Conservation (phyloP, 23 tunicate genomes). For the Phallusia fumigata region DNA sequence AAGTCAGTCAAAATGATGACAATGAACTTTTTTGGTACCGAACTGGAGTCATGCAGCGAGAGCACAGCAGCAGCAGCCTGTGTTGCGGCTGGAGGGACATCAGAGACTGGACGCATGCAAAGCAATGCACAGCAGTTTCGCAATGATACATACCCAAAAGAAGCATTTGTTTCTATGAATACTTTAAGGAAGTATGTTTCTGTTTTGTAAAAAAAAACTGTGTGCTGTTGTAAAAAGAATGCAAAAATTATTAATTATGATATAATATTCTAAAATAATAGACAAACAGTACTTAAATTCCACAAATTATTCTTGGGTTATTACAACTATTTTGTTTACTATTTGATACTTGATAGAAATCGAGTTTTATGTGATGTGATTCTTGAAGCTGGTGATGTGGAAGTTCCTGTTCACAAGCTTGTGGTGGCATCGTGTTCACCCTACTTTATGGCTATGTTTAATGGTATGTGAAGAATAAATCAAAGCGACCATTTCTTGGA, state of each 20-base stretch:
- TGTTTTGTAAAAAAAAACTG: too few relatives aligned
- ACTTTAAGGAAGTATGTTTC: conserved; percentile 68
- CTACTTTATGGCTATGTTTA: conserved; percentile 97
- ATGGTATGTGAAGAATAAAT: conserved; percentile 19
- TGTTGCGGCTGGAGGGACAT: conserved; percentile 54
- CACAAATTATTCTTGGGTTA: too few relatives aligned
- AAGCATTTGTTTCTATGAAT: conserved; percentile 85
- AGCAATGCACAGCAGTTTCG: conserved; percentile 94
- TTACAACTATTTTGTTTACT: too few relatives aligned
- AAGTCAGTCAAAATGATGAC: conserved; percentile 28
- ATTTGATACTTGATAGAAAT: too few relatives aligned
- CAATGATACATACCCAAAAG: conserved; percentile 92
- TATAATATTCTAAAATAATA: too few relatives aligned
- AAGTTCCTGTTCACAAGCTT: conserved; percentile 88
- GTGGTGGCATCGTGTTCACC: conserved; percentile 97
- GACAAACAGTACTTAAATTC: too few relatives aligned
- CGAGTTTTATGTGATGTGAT: conserved; percentile 76
- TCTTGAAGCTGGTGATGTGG: conserved; percentile 79
- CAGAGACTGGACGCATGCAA: conserved; percentile 69
- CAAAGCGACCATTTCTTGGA: too few relatives aligned
- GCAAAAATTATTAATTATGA: too few relatives aligned
- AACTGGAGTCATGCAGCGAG: conserved; percentile 97
- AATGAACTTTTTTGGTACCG: conserved; percentile 86
- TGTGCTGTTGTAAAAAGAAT: too few relatives aligned
- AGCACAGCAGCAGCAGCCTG: conserved; percentile 98